These are phyloP conservation scores for Meriones psammophilus DNA, from an alignment of 2,797 vertebrate species.

Conservation along the genomic window DNA sequence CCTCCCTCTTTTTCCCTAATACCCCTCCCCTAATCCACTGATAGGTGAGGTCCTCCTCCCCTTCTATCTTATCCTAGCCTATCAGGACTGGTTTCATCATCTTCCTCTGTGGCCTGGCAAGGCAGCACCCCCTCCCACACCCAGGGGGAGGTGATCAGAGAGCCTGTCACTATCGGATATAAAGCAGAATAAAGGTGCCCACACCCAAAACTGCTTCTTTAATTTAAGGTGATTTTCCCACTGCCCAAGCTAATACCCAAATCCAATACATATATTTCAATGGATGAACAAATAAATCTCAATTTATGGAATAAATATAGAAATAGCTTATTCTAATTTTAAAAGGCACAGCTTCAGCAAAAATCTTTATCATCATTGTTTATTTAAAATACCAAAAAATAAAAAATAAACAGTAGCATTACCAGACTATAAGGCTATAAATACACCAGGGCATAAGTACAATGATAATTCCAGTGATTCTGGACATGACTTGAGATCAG, in stretches of 20 bases:
- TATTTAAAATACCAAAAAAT: background rate
- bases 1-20: too few species aligned
- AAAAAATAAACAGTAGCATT: background rate
- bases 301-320: background rate
- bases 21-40: too few species aligned
- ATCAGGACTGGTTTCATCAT: too few species aligned
- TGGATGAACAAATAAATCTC: background rate
- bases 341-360: background rate
- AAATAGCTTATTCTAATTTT: background rate
- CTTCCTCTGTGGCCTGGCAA: too few species aligned
- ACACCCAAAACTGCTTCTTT: background rate
- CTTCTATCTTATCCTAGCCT: too few species aligned
- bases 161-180: too few species aligned
- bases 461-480: background rate
- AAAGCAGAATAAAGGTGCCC: background rate
- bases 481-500: background rate
- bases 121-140: too few species aligned
- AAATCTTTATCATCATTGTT: background rate
- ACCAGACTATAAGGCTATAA: background rate
- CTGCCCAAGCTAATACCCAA: background rate
- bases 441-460: background rate
- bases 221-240: background rate
- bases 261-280: background rate
- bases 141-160: too few species aligned
- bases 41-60: too few species aligned